These are phyloP conservation scores for Archips crataeganus DNA, from an alignment of 2,888 invertebrate genomes.

Conservation along the genomic window DNA sequence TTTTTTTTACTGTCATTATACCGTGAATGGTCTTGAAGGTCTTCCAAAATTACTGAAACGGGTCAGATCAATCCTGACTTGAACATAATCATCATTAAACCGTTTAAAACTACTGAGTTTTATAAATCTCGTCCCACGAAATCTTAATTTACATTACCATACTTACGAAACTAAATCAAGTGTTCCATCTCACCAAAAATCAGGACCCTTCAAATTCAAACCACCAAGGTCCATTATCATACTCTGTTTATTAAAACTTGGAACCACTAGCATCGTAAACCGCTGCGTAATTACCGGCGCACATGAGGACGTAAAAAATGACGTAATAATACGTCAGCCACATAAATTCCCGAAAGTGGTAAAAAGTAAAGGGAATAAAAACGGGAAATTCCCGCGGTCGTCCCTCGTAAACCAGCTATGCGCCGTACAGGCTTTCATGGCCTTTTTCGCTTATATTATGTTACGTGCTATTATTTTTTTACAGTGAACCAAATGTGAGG, in stretches of 20 bases:
- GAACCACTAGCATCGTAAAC: conserved; percentile 9
- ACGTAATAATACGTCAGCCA: conserved; percentile 40
- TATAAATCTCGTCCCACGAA: too few relatives aligned
- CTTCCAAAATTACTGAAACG: too few relatives aligned
- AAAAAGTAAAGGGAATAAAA: conserved; percentile 40
- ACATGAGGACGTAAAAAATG: conserved; percentile 37
- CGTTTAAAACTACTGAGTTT: too few relatives aligned
- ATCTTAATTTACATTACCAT: too few relatives aligned
- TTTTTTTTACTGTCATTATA: too few relatives aligned
- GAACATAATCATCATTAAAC: too few relatives aligned
- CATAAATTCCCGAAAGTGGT: conserved; percentile 39
- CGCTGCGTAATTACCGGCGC: conserved; percentile 31
- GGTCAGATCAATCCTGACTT: too few relatives aligned
- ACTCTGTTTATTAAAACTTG: conserved; percentile 27
- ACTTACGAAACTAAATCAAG: too few relatives aligned
- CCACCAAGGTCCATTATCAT: too few relatives aligned
- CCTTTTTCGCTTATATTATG: conserved; percentile 38
- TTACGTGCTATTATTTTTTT: conserved; percentile 38
- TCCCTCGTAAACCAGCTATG: conserved; percentile 35
- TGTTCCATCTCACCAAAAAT: too few relatives aligned
- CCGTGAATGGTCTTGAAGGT: too few relatives aligned
- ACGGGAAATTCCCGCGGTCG: conserved; percentile 37
- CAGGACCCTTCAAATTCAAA: too few relatives aligned
- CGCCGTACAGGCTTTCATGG: conserved; percentile 36
- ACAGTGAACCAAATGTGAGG: conserved; percentile 34